Conservation (phyloP, 1,140 invertebrate species). For the Bicyclus anynana region DNA sequence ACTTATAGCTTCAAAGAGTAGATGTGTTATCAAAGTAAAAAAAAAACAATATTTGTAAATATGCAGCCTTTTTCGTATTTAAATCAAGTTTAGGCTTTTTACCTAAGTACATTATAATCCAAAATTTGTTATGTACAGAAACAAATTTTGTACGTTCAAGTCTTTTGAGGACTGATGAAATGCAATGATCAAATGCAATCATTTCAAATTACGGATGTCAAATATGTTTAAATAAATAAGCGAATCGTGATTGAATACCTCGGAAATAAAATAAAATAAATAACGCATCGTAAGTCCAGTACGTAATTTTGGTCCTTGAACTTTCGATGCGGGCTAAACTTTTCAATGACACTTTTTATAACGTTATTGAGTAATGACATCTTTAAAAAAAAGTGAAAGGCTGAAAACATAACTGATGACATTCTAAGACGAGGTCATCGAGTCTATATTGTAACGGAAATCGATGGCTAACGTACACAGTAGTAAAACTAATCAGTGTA, state of each 20-base stretch:
- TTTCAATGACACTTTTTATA: constrained; percentile 1
- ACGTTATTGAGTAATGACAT: background rate
- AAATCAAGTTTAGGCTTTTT: too few species aligned
- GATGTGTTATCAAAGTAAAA: too few species aligned
- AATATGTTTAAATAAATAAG: background rate
- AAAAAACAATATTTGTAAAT: too few species aligned
- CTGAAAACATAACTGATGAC: constrained; percentile 22
- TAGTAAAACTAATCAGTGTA: constrained; percentile 13
- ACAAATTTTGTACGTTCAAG: too few species aligned
- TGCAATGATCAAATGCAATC: background rate
- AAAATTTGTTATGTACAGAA: too few species aligned
- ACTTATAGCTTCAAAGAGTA: too few species aligned
- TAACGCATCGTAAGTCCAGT: background rate
- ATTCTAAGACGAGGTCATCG: constrained; percentile 24
- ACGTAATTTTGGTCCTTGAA: background rate
- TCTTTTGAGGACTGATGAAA: too few species aligned
- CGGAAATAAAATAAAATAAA: background rate
- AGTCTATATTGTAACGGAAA: constrained; percentile 27
- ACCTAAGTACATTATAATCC: too few species aligned
- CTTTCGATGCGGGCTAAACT: background rate
- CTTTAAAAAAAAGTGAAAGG: constrained; percentile 16
- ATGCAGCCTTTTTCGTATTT: too few species aligned
- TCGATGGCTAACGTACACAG: constrained; percentile 15
- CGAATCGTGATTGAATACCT: background rate
- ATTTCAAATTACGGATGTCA: background rate